These are phyloP conservation scores for Caenorhabditis drosophilae DNA, from an alignment of 2,888 invertebrate genomes.

Conservation along the genomic window DNA sequence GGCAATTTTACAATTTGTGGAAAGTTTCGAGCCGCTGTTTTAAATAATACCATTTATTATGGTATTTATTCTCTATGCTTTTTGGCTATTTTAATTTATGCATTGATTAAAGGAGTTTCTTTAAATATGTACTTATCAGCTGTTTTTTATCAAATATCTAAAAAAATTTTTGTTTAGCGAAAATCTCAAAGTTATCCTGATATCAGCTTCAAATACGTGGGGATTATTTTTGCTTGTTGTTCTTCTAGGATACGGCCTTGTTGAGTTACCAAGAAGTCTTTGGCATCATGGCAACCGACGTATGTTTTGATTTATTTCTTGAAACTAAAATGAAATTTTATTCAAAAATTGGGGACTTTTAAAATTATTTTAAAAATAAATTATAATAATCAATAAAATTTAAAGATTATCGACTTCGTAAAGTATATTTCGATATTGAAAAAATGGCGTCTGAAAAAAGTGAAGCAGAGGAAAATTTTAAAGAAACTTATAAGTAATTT, in stretches of 20 bases:
- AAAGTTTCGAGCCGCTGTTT: conserved; percentile 83
- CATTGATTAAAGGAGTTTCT: conserved; percentile 85
- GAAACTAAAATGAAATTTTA: not conserved
- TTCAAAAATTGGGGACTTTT: not conserved
- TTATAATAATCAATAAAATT: too few species aligned
- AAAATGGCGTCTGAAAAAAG: conserved; percentile 80
- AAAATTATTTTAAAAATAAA: too few species aligned
- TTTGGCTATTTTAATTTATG: conserved; percentile 88
- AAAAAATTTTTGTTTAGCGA: conserved; percentile 70
- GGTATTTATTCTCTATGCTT: conserved; percentile 80
- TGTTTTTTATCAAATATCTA: not conserved
- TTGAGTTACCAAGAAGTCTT: conserved; percentile 86
- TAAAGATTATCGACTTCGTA: conserved; percentile 62
- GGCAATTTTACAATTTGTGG: conserved; percentile 86
- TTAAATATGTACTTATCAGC: conserved; percentile 79
- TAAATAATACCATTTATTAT: conserved; percentile 97
- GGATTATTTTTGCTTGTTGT: conserved; percentile 91
- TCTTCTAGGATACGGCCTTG: conserved; percentile 88
- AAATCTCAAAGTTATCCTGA: conserved; percentile 92
- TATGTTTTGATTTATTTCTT: too few species aligned
- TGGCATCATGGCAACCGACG: conserved; percentile 77
- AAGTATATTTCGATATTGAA: conserved; percentile 68
- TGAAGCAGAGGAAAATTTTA: conserved; percentile 94
- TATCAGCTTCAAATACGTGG: conserved; percentile 99
- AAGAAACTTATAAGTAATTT: conserved; percentile 84